Conservation (phyloP, 2,888 invertebrate species). For the Drosophila quinaria region DNA sequence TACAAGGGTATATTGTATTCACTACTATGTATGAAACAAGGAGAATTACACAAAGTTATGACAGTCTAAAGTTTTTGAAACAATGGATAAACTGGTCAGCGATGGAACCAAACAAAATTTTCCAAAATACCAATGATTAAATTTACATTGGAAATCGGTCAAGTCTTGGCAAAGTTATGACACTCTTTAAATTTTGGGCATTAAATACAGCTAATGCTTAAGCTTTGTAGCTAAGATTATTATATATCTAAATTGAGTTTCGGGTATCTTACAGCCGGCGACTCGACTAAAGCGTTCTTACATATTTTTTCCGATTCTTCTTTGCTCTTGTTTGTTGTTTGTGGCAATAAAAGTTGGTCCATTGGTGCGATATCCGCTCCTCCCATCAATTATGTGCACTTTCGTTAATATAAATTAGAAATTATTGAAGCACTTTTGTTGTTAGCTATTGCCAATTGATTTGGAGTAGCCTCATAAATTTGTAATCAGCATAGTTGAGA, state of each 20-base stretch:
- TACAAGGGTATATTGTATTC: neutral
- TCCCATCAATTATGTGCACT: constrained; percentile 65
- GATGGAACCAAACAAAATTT: too few species aligned
- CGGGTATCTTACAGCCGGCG: neutral
- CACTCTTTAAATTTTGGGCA: too few species aligned
- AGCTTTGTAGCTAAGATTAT: neutral
- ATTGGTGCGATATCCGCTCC: constrained; percentile 16
- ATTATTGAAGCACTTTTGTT: constrained; percentile 67
- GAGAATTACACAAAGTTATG: too few species aligned
- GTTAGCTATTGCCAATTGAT: constrained; percentile 41
- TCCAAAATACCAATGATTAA: too few species aligned
- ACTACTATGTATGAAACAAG: neutral
- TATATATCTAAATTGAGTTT: neutral
- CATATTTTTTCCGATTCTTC: constrained; percentile 15
- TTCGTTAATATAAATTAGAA: constrained; percentile 78
- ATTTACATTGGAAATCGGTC: too few species aligned
- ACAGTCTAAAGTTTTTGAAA: too few species aligned
- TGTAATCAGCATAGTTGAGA: constrained; percentile 33
- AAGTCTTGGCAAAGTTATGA: too few species aligned
- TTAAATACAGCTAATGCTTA: too few species aligned
- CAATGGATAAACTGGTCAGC: too few species aligned
- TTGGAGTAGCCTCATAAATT: constrained; percentile 43
- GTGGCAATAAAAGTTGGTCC: constrained; percentile 21
- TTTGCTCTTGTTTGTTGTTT: constrained; percentile 24
- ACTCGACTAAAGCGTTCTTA: neutral